These are phyloP conservation scores for Micrasema longulum DNA, from an alignment of 1,140 invertebrate genomes.

Conservation along the genomic window DNA sequence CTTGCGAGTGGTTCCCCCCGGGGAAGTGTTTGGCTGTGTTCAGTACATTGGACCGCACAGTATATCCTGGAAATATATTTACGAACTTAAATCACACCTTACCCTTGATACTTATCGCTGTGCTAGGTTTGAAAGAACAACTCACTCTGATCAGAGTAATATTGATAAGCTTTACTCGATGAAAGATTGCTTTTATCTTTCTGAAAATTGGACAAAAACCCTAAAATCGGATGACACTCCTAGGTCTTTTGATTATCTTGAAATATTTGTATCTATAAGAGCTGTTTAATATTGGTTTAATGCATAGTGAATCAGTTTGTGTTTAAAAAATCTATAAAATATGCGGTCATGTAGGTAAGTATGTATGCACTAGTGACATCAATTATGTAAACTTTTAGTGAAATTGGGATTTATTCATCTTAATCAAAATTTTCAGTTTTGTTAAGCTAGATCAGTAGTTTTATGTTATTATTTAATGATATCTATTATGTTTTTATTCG, in stretches of 20 bases:
- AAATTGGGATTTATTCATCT: too few species aligned
- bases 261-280: conserved; percentile 37
- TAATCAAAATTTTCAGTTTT: too few species aligned
- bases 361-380: too few species aligned
- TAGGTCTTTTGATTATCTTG: conserved; percentile 22
- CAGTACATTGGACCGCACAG: conserved; percentile 40
- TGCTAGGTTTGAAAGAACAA: conserved; percentile 39
- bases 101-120: conserved; percentile 30
- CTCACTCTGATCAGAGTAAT: conserved; percentile 40
- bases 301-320: too few species aligned
- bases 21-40: conserved; percentile 41
- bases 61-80: conserved; percentile 40
- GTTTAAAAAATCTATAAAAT: too few species aligned
- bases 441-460: too few species aligned
- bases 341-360: too few species aligned
- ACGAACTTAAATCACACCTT: conserved; percentile 37
- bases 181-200: conserved; percentile 38
- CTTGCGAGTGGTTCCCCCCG: conserved; percentile 29
- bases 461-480: too few species aligned
- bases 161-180: conserved; percentile 35
- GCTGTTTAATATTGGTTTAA: neutral
- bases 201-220: conserved; percentile 42
- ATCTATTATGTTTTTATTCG: too few species aligned
- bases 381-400: too few species aligned
- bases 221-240: conserved; percentile 34